phyloP scores from a whole-genome alignment of 2,888 invertebrate genomes.

The Anagyrus pseudococci region DNA sequence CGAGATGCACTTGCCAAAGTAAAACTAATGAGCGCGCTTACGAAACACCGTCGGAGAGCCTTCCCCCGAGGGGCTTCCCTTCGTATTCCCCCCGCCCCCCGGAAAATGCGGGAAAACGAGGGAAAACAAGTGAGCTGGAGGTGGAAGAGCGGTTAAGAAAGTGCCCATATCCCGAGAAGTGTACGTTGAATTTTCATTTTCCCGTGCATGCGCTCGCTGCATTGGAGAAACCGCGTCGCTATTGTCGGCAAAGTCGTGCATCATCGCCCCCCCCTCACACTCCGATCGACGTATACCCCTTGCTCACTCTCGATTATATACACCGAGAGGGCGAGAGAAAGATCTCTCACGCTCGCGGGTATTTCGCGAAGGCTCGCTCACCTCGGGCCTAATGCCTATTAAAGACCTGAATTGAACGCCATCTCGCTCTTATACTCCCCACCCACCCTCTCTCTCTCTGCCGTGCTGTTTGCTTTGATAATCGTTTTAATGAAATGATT shows the following conservation, averaged over 20 bases:
- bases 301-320: slow-evolving; percentile 23
- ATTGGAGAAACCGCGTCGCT: slow-evolving; percentile 40
- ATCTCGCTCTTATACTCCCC: background rate
- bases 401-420: slow-evolving; percentile 30
- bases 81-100: background rate
- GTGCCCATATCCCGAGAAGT: slow-evolving; percentile 21
- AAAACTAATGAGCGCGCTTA: too few species aligned
- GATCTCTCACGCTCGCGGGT: background rate
- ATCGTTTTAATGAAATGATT: slow-evolving; percentile 33
- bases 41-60: too few species aligned
- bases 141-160: slow-evolving; percentile 15
- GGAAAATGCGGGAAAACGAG: slow-evolving; percentile 1
- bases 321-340: background rate
- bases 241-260: slow-evolving; percentile 42
- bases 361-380: slow-evolving; percentile 13
- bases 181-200: slow-evolving; percentile 34
- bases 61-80: too few species aligned
- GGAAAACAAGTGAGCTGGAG: background rate
- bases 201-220: slow-evolving; percentile 26
- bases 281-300: background rate
- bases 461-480: slow-evolving; percentile 28
- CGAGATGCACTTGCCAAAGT: too few species aligned
- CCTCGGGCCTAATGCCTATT: slow-evolving; percentile 15
- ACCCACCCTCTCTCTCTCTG: background rate
- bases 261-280: slow-evolving; percentile 20